These are phyloP conservation scores for Meda fulgida DNA, from an alignment of 2,797 vertebrate genomes.

Conservation along the genomic window DNA sequence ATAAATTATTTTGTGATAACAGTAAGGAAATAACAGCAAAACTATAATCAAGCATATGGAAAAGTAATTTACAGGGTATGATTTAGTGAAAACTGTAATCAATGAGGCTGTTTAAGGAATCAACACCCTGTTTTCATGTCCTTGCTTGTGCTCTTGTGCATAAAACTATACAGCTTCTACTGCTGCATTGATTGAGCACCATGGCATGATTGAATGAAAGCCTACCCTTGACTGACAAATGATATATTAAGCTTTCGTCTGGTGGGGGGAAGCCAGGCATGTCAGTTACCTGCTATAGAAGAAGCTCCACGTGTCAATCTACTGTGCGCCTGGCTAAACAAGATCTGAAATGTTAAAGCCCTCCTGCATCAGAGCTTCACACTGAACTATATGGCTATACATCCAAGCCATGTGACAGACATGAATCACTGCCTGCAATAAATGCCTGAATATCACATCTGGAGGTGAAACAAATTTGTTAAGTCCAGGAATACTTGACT, in stretches of 20 bases:
- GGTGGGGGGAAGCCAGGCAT: conserved; percentile 73
- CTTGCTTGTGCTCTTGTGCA: conserved; percentile 67
- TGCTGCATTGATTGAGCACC: conserved; percentile 76
- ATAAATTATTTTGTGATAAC: conserved; percentile 57
- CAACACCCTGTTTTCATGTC: conserved; percentile 53
- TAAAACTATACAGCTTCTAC: conserved; percentile 69
- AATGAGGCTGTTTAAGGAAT: conserved; percentile 62
- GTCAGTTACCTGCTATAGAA: conserved; percentile 82
- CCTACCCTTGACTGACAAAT: conserved; percentile 84
- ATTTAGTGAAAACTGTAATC: conserved; percentile 61
- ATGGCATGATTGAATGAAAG: conserved; percentile 81
- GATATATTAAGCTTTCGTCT: conserved; percentile 86
- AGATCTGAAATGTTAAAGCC: conserved; percentile 76
- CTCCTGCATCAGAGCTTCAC: conserved; percentile 55
- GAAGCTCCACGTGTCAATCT: conserved; percentile 82
- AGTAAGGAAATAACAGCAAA: conserved; percentile 59
- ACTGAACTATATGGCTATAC: conserved; percentile 72
- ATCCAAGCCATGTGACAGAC: conserved; percentile 74
- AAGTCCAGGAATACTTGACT: conserved; percentile 41
- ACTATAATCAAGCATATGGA: conserved; percentile 46
- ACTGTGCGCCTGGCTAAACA: conserved; percentile 79
- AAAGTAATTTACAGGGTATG: conserved; percentile 60
- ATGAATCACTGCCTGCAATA: conserved; percentile 77
- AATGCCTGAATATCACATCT: conserved; percentile 77
- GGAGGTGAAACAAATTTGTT: conserved; percentile 69